Evolutionary conservation across 2,888 invertebrate genomes (phyloP), one percentile per base, ranked within the genome.

Genomic region (Crematogaster levior): DNA sequence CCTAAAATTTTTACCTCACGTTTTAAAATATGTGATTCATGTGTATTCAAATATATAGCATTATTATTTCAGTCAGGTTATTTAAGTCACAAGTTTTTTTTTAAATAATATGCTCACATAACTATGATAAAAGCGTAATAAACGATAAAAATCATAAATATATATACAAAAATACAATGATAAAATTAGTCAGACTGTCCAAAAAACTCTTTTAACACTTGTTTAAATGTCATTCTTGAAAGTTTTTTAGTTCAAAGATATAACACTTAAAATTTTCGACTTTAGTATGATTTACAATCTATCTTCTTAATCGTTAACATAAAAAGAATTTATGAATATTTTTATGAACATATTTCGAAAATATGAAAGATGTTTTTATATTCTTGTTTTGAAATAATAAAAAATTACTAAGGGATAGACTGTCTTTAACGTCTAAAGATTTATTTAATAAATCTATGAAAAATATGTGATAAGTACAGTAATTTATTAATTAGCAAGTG

Each of bases 21-120:
- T 27, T 65, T 65, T 65, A 43, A 65, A 9, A 21, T 18, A 24
- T 24, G 21, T 63, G 40, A 63, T 63, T 63, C 40, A 63, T 40
- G n/a, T 37, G 21, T 63, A 24, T 40, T 40, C 6, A 27, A 65
- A 43, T 27, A 4, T 65, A 27, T 65, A 63, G 24, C 63, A 40
- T 15, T 40, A 18, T 43, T 43, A 46, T 46, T 27, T 65, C 10
- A 40, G 24, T 40, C 24, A 9, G 24, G 24, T 40, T 40, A 40
- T 63, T 61, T n/a, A 37, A 61, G 21, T 61, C 37, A 61, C 15
- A 37, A 43, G 18, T 5, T 15, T 65, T 43, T 24, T 12, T 65
- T 65, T 46, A 24, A 37, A 24, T 40, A 24, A 63, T 7, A 15
- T 21, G 15, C 18, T 58, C 9, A 9, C 12, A 27, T 37, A 40